phyloP scores from a whole-genome alignment of 1,140 invertebrate species.

The Polypedilum pembai region DNA sequence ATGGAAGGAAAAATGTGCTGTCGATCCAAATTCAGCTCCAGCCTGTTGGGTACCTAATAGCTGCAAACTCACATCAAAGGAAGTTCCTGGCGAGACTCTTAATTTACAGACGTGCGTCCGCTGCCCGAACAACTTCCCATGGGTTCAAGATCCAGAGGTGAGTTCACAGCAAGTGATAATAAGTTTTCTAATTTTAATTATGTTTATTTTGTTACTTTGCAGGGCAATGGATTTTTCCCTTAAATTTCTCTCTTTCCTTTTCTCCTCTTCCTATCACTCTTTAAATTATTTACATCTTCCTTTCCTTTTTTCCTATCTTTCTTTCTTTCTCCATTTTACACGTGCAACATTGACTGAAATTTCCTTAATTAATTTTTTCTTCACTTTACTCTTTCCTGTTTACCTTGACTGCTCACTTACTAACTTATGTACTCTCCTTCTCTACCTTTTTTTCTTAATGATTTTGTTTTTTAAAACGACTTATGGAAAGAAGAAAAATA shows the following conservation, averaged over 20 bases:
- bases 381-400: neutral
- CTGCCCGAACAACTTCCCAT: constrained; percentile 89
- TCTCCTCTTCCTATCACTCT: neutral
- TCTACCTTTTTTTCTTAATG: neutral
- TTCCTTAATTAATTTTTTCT: constrained; percentile 19
- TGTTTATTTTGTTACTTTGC: neutral
- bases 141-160: constrained; percentile 51
- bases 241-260: neutral
- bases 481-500: neutral
- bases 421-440: neutral
- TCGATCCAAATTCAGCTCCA: constrained; percentile 57
- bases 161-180: constrained; percentile 85
- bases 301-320: neutral
- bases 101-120: constrained; percentile 87
- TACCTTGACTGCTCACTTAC: neutral
- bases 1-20: constrained; percentile 86
- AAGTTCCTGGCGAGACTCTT: constrained; percentile 86
- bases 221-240: constrained; percentile 15
- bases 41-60: constrained; percentile 82
- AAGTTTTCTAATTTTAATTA: constrained; percentile 59
- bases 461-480: neutral
- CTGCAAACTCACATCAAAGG: constrained; percentile 84
- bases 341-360: neutral
- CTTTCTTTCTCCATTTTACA: neutral
- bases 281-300: neutral